Base-by-base conservation (phyloP, 2,888 invertebrate genomes). In the Saturnia japonica region DNA sequence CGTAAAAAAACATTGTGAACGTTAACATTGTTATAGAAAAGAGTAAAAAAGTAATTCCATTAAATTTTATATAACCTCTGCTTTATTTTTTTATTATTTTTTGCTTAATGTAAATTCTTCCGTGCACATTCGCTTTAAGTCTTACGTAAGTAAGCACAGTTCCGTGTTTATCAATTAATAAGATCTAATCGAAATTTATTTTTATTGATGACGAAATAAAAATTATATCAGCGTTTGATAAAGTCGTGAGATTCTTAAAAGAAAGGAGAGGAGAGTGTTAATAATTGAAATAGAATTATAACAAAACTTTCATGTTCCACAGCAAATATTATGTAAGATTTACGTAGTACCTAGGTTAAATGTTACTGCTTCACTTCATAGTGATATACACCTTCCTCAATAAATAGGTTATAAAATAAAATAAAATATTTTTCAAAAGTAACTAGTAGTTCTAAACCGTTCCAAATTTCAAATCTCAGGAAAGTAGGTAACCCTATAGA, bases 21-120 rank as follows among this genome's bases (percentile, higher is more conserved):
- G 11, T 64, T 64, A 34, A 34, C 3, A 34, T 34, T 34, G 6
- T 34, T 34, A 64, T 28, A 3, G 28, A 14, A 14, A 60, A 60
- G 28, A 28, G 2, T 14, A 25, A 57, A 57, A 64, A 40, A 64
- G n/a, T 34, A 40, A 64, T 64, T 3, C 34, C 40, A 9, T 64
- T 64, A 19, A n/a, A 40, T 64, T 40, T 64, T 64, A 64, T 64
- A 40, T 40, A 64, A 64, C n/a, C n/a, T 19, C n/a, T 19, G 40
- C 16, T 19, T n/a, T n/a, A n/a, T n/a, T n/a, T n/a, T n/a, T n/a
- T n/a, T n/a, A n/a, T n/a, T 34, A 7, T 60, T 60, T 60, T 28
- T 25, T 60, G 3, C 14, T 28, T 12, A 28, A 28, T 12, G 14
- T 60, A 51, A 16, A 51, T 19, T 51, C 14, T 51, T 34, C 6